Conservation (phyloP, 2,113 vertebrate species). For the Alethe castanea region DNA sequence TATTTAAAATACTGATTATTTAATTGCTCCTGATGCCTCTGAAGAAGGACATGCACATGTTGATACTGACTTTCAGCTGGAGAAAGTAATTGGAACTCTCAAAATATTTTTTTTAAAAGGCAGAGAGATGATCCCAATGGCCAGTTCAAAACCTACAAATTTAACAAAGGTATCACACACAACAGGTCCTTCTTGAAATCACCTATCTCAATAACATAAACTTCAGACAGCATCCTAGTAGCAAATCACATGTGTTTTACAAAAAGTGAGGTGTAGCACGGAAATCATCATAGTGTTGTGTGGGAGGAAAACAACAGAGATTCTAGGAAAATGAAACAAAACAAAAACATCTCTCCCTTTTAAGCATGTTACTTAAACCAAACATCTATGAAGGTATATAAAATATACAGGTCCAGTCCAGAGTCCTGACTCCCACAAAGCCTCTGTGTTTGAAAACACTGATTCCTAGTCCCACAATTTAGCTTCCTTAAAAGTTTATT, state of each 20-base stretch:
- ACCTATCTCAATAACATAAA: fast-evolving
- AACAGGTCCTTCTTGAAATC: neutral
- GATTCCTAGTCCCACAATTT: neutral
- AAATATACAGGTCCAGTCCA: neutral
- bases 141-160: neutral
- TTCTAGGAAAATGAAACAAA: neutral
- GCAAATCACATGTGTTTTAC: neutral
- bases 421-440: neutral
- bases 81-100: neutral
- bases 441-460: neutral
- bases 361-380: neutral
- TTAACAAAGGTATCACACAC: neutral
- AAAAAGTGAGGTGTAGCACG: neutral
- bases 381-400: neutral
- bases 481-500: neutral
- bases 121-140: neutral
- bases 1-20: constrained; percentile 3
- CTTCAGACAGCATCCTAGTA: neutral
- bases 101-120: neutral
- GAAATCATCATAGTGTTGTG: neutral
- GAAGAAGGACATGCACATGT: neutral
- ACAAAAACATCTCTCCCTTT: neutral
- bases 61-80: neutral
- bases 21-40: neutral
- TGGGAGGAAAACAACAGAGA: neutral